phyloP scores from a whole-genome alignment of 2,113 vertebrate species.

The Otis tarda region DNA sequence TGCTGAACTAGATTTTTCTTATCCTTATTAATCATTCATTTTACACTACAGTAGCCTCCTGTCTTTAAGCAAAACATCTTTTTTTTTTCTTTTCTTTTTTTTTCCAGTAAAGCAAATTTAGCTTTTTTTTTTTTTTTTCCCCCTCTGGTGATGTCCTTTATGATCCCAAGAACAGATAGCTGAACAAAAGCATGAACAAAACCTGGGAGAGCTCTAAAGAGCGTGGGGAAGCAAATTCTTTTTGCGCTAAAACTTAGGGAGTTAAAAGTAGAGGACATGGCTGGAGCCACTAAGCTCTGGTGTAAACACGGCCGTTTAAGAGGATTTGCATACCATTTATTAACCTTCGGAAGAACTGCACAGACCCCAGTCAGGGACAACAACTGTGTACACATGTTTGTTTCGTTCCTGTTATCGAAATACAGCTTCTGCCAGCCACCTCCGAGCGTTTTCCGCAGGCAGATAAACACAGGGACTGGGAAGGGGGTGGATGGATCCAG shows the following conservation, averaged over 20 bases:
- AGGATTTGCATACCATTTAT: conserved; percentile 69
- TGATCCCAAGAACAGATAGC: conserved; percentile 1
- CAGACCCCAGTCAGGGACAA: conserved; percentile 47
- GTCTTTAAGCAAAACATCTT: conserved; percentile 37
- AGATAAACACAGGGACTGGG: not conserved
- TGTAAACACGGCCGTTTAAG: conserved; percentile 68
- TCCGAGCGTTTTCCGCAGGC: not conserved
- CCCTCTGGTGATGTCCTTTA: not conserved
- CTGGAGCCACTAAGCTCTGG: conserved; percentile 61
- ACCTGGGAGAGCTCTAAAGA: not conserved
- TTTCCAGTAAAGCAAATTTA: not conserved
- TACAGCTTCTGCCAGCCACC: not conserved
- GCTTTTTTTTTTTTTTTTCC: not conserved
- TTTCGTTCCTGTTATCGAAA: conserved; percentile 2
- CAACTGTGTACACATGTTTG: conserved; percentile 50
- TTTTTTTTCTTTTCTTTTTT: accelerated
- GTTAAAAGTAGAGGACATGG: conserved; percentile 54
- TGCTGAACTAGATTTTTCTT: conserved; percentile 68
- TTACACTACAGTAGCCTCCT: conserved; percentile 41
- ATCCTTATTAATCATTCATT: conserved; percentile 72
- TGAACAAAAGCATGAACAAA: not conserved
- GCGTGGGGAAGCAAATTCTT: conserved; percentile 34
- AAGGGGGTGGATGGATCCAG: not conserved
- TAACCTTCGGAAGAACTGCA: conserved; percentile 46
- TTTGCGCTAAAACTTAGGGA: not conserved